Base-by-base conservation (phyloP, 2,888 invertebrate species). In the Scrobipalpa atriplicella region DNA sequence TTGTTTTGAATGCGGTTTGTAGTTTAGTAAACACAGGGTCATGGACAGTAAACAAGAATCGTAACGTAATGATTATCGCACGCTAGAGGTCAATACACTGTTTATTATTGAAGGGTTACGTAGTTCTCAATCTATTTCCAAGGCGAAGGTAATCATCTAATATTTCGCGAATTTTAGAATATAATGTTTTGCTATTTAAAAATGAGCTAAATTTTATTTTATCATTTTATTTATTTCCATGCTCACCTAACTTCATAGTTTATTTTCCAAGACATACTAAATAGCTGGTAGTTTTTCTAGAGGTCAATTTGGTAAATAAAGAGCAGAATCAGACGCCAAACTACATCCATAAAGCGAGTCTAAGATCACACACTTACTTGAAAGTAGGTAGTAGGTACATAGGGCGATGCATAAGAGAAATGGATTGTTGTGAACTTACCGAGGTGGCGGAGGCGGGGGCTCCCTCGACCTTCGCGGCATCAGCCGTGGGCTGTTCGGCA, bases 401-500 rank as follows among this genome's bases (percentile, higher is more conserved):
- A 29, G 5, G 29, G 29, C 29, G 29, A 29, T 29, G 29, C 29
- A 29, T 29, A 29, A 29, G 2, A 29, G 2, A 29, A 29, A 29
- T 29, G 5, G n/a, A n/a, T n/a, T n/a, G n/a, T n/a, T n/a, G n/a
- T n/a, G 16, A 16, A 47, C 81, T 87, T 78, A 93, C 91, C 93
- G 90, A 68, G 93, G 93, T 70, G 93, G 93, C 67, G 92, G 90
- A 51, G 87, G 91, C 68, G 92, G 92, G 43, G 90, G 89, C 67
- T 94, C 93, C 75, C 92, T 83, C 21, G 87, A 78, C 74, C 94
- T 86, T 67, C 94, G 93, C 62, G 95, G 95, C 92, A 96, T 81
- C 71, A 96, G 88, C 69, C 96, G 93, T 29, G 96, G 96, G 79
- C 96, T 96, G 78, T 95, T 96, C 62, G 96, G 95, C 38, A 95